A percentile compares a stretch with the other conserved stretches of the same genome.
Evolutionary conservation across 2,888 invertebrate species (phyloP).

Genomic region (Teinopalpus imperialis): DNA sequence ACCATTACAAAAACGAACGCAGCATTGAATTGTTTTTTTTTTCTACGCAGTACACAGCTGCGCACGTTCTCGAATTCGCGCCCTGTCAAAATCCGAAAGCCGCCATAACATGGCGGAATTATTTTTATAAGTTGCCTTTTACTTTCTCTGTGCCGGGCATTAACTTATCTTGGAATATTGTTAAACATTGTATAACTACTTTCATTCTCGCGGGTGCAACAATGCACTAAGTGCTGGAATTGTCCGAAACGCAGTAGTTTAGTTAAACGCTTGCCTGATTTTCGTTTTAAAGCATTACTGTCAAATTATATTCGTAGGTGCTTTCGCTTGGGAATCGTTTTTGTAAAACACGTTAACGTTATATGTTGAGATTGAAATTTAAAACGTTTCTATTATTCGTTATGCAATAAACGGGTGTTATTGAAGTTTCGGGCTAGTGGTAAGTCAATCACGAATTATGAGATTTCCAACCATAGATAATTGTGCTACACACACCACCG

Average conservation of each 20-base stretch:
- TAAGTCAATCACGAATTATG: too few relatives aligned
- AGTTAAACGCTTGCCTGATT: neutral
- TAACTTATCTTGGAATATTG: conserved; percentile 7
- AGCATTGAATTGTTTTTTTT: too few relatives aligned
- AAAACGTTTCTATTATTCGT: too few relatives aligned
- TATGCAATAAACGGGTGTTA: too few relatives aligned
- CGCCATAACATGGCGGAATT: neutral
- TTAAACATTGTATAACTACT: neutral
- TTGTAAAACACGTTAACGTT: neutral
- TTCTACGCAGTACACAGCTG: too few relatives aligned
- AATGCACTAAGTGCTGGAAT: conserved; percentile 6
- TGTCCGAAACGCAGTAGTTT: neutral
- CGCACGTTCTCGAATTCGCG: too few relatives aligned
- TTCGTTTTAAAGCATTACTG: neutral
- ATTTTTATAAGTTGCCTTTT: conserved; percentile 3
- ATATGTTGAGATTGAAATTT: neutral
- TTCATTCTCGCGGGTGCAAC: neutral
- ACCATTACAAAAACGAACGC: too few relatives aligned
- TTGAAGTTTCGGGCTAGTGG: too few relatives aligned
- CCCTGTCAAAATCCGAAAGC: conserved; percentile 5
- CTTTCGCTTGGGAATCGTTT: neutral
- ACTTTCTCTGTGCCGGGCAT: conserved; percentile 5
- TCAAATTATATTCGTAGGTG: neutral
- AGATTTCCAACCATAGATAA: too few relatives aligned
- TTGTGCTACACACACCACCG: too few relatives aligned